A percentile compares a stretch with the other conserved stretches of the same genome.
These are phyloP conservation scores for Pseudochromis fuscus DNA, from an alignment of 2,797 vertebrate genomes.

Conservation along the genomic window DNA sequence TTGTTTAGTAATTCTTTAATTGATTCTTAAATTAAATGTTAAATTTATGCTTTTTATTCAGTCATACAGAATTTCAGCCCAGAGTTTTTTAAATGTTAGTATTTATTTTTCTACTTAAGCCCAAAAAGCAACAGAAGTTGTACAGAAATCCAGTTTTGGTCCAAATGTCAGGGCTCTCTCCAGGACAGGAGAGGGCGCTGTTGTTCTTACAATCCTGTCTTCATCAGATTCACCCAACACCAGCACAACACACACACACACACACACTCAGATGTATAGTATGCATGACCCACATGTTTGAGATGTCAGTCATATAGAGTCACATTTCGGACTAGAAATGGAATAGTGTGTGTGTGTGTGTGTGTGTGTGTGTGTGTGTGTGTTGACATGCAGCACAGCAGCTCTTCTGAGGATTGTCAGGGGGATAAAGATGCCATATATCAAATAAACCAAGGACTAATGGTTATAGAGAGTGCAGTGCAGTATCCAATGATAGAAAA, in stretches of 20 bases:
- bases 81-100: too few relatives aligned
- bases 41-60: background rate
- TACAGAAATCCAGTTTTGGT: constrained; percentile 5
- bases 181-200: constrained; percentile 65
- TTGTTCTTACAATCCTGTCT: constrained; percentile 35
- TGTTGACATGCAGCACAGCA: constrained; percentile 1
- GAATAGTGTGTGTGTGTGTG: constrained; percentile 5
- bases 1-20: too few relatives aligned
- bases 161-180: background rate
- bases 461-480: constrained; percentile 3
- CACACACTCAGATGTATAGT: constrained; percentile 10
- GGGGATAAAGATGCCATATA: background rate
- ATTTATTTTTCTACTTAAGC: too few relatives aligned
- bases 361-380: constrained; percentile 5
- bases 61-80: background rate
- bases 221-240: constrained; percentile 5
- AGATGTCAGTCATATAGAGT: constrained; percentile 47
- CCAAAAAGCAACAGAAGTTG: background rate
- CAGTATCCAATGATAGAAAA: background rate
- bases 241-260: background rate
- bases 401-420: background rate
- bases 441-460: background rate
- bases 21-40: too few relatives aligned
- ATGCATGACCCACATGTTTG: constrained; percentile 42
- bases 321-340: constrained; percentile 50